Evolutionary conservation across 1,140 invertebrate genomes (phyloP).

Genomic region (Drosophila grimshawi): DNA sequence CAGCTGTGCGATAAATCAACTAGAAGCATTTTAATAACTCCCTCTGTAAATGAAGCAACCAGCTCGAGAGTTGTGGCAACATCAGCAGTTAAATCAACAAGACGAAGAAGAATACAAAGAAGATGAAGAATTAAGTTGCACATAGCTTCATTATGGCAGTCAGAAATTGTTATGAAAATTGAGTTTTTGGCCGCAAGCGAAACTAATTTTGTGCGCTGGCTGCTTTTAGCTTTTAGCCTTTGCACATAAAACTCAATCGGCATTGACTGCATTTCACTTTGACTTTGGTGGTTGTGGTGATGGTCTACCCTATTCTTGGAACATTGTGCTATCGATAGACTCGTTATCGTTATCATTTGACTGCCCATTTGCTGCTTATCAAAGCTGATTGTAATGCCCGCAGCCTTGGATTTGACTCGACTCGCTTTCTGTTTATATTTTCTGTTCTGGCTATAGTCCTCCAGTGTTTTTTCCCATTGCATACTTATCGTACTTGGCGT

Average conservation of each 20-base stretch:
- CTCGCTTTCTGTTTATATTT: slow-evolving; percentile 20
- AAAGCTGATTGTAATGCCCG: slow-evolving; percentile 79
- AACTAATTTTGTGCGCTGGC: slow-evolving; percentile 71
- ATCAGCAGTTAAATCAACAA: slow-evolving; percentile 64
- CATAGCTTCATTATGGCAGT: slow-evolving; percentile 70
- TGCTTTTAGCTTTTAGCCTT: slow-evolving; percentile 6
- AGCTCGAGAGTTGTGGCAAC: slow-evolving; percentile 1
- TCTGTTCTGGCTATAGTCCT: slow-evolving; percentile 15
- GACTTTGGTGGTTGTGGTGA: slow-evolving; percentile 21
- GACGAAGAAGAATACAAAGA: slow-evolving; percentile 62
- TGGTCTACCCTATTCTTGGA: slow-evolving; percentile 3
- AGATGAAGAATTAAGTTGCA: slow-evolving; percentile 35
- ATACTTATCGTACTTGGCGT: slow-evolving; percentile 40
- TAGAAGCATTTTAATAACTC: slow-evolving; percentile 55
- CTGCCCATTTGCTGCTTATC: slow-evolving; percentile 80
- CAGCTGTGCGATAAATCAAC: slow-evolving; percentile 74
- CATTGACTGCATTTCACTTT: slow-evolving; percentile 38
- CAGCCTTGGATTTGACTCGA: slow-evolving; percentile 42
- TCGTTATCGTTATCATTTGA: slow-evolving; percentile 82
- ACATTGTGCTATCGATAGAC: slow-evolving; percentile 37
- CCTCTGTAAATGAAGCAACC: slow-evolving; percentile 16
- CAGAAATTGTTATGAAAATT: slow-evolving; percentile 82
- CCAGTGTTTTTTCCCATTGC: background rate
- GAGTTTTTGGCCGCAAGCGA: slow-evolving; percentile 72
- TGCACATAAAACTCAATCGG: slow-evolving; percentile 68